These are phyloP conservation scores for Oscheius sp. DNA, from an alignment of 2,888 invertebrate species.

Conservation along the genomic window DNA sequence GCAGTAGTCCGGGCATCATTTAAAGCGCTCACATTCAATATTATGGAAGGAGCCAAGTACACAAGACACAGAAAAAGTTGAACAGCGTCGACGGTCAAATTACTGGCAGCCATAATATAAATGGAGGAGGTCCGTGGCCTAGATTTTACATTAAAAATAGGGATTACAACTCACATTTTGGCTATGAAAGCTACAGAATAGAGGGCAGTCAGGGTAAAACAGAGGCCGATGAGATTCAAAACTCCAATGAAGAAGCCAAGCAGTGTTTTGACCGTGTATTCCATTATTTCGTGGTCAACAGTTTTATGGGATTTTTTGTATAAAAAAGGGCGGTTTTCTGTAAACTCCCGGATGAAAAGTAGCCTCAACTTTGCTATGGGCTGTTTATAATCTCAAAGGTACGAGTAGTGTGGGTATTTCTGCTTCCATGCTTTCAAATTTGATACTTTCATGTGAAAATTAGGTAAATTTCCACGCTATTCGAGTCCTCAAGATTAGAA, in stretches of 20 bases:
- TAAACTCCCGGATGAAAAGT: not conserved
- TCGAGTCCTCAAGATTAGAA: too few species aligned
- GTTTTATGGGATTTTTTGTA: too few species aligned
- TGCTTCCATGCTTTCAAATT: too few species aligned
- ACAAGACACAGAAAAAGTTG: conserved; percentile 42
- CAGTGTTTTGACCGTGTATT: not conserved
- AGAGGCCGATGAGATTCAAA: conserved; percentile 28
- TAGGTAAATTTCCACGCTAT: too few species aligned
- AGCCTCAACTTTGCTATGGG: conserved; percentile 38
- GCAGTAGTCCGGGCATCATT: not conserved
- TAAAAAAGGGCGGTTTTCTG: too few species aligned
- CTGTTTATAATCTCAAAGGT: too few species aligned
- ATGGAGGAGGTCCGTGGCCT: conserved; percentile 42
- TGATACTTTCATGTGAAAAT: too few species aligned
- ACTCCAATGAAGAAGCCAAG: conserved; percentile 39
- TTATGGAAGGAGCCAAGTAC: conserved; percentile 45
- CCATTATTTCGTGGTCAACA: not conserved
- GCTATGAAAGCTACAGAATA: conserved; percentile 37
- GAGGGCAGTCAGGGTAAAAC: conserved; percentile 36
- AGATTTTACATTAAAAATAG: not conserved
- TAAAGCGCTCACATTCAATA: conserved; percentile 35
- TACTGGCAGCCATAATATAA: conserved; percentile 49
- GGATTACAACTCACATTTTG: not conserved
- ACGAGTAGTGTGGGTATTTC: too few species aligned
- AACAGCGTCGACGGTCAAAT: conserved; percentile 47